phyloP scores from a whole-genome alignment of 2,797 vertebrate genomes.

The Vipera latastei region DNA sequence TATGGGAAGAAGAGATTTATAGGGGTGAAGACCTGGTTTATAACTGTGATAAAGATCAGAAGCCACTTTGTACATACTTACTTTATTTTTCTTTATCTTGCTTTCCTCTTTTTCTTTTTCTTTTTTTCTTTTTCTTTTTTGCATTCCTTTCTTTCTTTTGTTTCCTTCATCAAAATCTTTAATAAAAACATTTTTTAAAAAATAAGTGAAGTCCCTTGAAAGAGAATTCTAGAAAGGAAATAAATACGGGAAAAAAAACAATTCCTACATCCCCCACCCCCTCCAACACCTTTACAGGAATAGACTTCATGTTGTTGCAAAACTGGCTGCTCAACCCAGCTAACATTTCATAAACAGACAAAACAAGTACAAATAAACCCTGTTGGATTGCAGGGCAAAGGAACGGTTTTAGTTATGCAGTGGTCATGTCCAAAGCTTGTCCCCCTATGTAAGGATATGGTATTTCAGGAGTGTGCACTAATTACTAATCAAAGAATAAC shows the following conservation, averaged over 20 bases:
- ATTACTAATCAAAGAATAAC: background rate
- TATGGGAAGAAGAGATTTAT: background rate
- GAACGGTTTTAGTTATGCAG: background rate
- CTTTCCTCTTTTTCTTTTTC: background rate
- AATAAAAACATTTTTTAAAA: background rate
- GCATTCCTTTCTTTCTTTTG: background rate
- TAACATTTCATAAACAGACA: background rate
- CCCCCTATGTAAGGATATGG: background rate
- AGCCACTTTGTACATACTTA: background rate
- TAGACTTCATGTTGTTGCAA: background rate
- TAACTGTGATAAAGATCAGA: background rate
- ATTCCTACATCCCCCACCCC: background rate
- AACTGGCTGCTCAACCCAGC: background rate
- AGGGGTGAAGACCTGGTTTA: background rate
- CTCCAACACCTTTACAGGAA: background rate
- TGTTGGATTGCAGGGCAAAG: background rate
- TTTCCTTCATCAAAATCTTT: background rate
- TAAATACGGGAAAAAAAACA: background rate
- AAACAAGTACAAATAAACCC: background rate
- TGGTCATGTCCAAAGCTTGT: too few species aligned
- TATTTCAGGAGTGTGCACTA: background rate
- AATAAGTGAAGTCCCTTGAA: background rate
- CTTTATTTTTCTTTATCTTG: background rate
- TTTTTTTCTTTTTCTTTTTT: background rate
- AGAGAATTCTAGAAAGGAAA: background rate